phyloP scores from a whole-genome alignment of 2,888 invertebrate species.

The Keiferia lycopersicella region DNA sequence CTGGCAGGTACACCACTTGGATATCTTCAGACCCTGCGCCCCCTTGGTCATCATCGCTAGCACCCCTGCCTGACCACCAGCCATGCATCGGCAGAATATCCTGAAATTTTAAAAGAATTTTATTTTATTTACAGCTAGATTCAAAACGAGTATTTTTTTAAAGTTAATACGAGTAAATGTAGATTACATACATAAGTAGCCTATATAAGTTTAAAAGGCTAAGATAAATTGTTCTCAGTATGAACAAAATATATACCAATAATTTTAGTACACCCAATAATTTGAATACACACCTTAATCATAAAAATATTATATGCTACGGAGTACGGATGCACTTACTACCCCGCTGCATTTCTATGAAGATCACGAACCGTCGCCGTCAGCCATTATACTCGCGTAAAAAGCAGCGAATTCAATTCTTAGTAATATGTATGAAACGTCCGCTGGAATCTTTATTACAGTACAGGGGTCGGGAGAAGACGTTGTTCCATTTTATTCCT shows the following conservation, averaged over 20 bases:
- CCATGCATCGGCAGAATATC: constrained; percentile 57
- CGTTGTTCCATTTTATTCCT: constrained; percentile 14
- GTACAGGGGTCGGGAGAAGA: constrained; percentile 15
- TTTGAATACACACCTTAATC: background rate
- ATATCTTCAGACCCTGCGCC: constrained; percentile 64
- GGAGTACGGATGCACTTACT: background rate
- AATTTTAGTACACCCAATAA: too few relatives aligned
- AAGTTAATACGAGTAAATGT: too few relatives aligned
- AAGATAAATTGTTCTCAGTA: too few relatives aligned
- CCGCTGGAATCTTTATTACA: constrained; percentile 15
- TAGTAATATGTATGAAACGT: constrained; percentile 17
- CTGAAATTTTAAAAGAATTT: constrained; percentile 43
- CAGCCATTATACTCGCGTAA: constrained; percentile 16
- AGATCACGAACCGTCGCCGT: constrained; percentile 14
- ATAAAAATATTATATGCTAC: background rate
- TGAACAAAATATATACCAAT: too few relatives aligned
- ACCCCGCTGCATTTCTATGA: constrained; percentile 6
- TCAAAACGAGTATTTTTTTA: too few relatives aligned
- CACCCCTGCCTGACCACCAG: constrained; percentile 52
- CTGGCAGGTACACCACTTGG: constrained; percentile 83
- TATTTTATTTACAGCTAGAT: too few relatives aligned
- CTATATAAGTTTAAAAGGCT: too few relatives aligned
- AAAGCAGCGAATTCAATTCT: constrained; percentile 20
- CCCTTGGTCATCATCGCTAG: constrained; percentile 32
- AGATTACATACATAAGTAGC: too few relatives aligned